A percentile compares a stretch with the other conserved stretches of the same genome.
These are phyloP conservation scores for Odontamblyopus rebecca DNA, from an alignment of 2,797 vertebrate species.

Conservation along the genomic window DNA sequence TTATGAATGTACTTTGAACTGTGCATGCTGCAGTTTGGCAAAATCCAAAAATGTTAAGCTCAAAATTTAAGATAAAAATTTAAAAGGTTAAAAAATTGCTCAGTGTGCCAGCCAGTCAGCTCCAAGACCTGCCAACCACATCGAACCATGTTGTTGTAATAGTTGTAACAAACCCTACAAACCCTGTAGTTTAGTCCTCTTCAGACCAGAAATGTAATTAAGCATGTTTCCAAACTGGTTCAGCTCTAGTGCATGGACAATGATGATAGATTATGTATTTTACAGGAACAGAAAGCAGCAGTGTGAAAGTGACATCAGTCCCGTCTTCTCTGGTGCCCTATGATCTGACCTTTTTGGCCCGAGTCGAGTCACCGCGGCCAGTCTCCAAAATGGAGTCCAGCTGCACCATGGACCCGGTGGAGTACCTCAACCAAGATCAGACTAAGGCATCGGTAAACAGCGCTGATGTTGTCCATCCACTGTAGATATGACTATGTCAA, in stretches of 20 bases:
- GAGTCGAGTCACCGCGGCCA: slow-evolving; percentile 73
- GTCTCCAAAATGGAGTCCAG: slow-evolving; percentile 79
- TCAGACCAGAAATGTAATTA: not conserved
- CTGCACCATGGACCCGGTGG: slow-evolving; percentile 73
- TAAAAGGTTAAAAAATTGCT: too few relatives aligned
- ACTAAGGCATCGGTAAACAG: slow-evolving; percentile 78
- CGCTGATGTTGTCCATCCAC: not conserved
- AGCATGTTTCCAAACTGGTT: not conserved
- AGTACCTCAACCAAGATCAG: slow-evolving; percentile 71
- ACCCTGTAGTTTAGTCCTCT: not conserved
- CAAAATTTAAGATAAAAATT: too few relatives aligned
- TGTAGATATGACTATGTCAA: not conserved
- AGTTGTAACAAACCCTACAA: not conserved
- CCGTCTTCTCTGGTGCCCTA: slow-evolving; percentile 75
- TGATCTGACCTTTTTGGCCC: slow-evolving; percentile 71
- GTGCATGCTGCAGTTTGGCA: too few relatives aligned
- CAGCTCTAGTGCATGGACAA: not conserved
- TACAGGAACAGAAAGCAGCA: slow-evolving; percentile 43
- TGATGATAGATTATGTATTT: not conserved
- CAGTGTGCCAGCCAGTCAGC: too few relatives aligned
- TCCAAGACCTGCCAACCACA: too few relatives aligned
- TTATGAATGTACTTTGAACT: not conserved
- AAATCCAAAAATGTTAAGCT: too few relatives aligned
- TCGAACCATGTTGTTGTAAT: too few relatives aligned
- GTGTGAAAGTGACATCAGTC: slow-evolving; percentile 56